These are phyloP conservation scores for Manis javanica DNA, from an alignment of 2,797 vertebrate genomes.

Conservation along the genomic window DNA sequence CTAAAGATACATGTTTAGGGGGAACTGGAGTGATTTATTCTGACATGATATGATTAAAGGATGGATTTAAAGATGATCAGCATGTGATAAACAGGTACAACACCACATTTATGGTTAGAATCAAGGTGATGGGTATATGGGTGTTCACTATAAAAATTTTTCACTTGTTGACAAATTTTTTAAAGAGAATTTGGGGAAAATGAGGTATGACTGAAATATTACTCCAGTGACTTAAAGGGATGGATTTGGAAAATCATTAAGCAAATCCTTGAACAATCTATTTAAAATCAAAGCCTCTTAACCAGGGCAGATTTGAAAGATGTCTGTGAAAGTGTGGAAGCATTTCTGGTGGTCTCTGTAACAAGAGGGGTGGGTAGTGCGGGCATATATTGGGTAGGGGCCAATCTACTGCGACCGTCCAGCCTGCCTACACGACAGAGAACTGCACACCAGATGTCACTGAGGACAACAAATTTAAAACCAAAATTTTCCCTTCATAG, in stretches of 20 bases:
- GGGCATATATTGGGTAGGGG: background rate
- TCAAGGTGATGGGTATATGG: background rate
- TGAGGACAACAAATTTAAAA: background rate
- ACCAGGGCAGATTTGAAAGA: background rate
- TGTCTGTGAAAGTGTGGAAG: background rate
- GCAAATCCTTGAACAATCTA: background rate
- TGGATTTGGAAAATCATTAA: background rate
- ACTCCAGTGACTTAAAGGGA: background rate
- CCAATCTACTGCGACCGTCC: background rate
- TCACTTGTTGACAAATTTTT: background rate
- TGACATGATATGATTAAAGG: background rate
- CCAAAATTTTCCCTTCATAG: background rate
- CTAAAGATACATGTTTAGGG: background rate
- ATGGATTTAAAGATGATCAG: background rate
- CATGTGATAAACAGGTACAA: background rate
- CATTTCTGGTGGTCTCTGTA: background rate
- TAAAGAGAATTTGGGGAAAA: background rate
- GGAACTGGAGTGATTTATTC: background rate
- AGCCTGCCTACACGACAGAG: background rate
- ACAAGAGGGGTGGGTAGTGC: background rate
- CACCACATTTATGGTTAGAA: background rate
- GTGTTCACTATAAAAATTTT: background rate
- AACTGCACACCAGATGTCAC: background rate
- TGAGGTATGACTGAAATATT: background rate
- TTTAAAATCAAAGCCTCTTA: background rate